Evolutionary conservation across 2,888 invertebrate genomes (phyloP).

Genomic region (Leptodirus hochenwartii): DNA sequence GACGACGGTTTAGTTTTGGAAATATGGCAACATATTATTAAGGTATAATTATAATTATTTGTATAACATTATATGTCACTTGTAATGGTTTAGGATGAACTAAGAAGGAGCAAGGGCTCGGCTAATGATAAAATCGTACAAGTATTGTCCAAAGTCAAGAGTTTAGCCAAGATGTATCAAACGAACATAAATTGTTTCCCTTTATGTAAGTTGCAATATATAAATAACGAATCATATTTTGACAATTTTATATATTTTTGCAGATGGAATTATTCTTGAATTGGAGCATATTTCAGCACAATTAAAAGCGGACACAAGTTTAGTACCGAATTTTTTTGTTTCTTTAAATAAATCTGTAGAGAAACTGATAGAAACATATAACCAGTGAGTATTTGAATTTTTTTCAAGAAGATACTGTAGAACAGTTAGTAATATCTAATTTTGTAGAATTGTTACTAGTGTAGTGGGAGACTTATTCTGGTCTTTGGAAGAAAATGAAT

Average conservation of each 20-base stretch:
- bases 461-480: conserved; percentile 45
- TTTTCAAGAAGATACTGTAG: background rate
- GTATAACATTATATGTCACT: too few relatives aligned
- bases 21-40: conserved; percentile 77
- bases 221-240: conserved; percentile 7
- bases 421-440: conserved; percentile 1
- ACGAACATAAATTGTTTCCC: conserved; percentile 79
- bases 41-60: conserved; percentile 39
- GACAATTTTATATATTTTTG: conserved; percentile 11
- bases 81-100: too few relatives aligned
- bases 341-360: conserved; percentile 61
- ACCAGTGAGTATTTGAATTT: conserved; percentile 35
- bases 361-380: conserved; percentile 66
- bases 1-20: conserved; percentile 76
- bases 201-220: conserved; percentile 36
- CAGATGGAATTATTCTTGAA: conserved; percentile 62
- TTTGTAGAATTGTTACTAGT: conserved; percentile 13
- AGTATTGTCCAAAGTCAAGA: conserved; percentile 57
- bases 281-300: conserved; percentile 62
- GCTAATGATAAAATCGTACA: conserved; percentile 46
- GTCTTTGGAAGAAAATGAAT: conserved; percentile 69
- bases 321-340: conserved; percentile 55
- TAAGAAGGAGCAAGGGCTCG: conserved; percentile 17
- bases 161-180: conserved; percentile 59
- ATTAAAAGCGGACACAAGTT: conserved; percentile 46